Base-by-base conservation (phyloP, 2,888 invertebrate genomes). In the Ectemnius continuus region DNA sequence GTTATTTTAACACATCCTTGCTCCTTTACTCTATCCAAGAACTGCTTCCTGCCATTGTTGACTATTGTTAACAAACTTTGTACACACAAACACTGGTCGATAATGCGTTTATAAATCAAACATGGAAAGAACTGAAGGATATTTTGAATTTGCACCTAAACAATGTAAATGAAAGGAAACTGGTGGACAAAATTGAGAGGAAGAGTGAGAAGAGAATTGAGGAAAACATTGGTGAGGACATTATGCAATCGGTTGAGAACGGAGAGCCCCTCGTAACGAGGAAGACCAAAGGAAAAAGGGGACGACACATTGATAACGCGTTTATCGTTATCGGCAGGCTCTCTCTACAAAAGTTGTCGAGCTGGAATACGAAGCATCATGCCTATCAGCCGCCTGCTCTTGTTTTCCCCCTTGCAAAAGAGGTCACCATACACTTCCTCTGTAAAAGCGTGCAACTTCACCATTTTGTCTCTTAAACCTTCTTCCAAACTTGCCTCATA, bases 311-410 rank as follows among this genome's bases (percentile, higher is more conserved):
- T 77, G 87, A 88, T 88, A 87, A 73, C 79, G 74, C 76, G 73
- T 84, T 87, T 87, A 87, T 88, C 88, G 86, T 85, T 89, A 89
- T 89, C 88, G 70, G 6, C 36, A 11, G 36, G 36, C 16, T 52
- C 52, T 52, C 52, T 16, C n/a, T 11, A 52, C 52, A 52, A 70
- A 83, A 84, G 80, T 82, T 81, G 86, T 87, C 84, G 83, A 86
- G 85, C 85, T 79, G 83, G 88, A 85, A 87, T 85, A 81, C 76
- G 73, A 82, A 60, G 67, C 70, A 76, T 79, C 78, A 70, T 58
- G 72, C 75, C 71, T 84, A 85, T 84, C 80, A 75, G 73, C 4
- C 73, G 67, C 62, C 68, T 72, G 84, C 82, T 81, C 75, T 80
- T 79, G 83, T 81, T 83, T 79, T 72, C 72, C 52, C 16, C 52